phyloP scores from a whole-genome alignment of 2,888 invertebrate genomes.

The Eupithecia exiguata region DNA sequence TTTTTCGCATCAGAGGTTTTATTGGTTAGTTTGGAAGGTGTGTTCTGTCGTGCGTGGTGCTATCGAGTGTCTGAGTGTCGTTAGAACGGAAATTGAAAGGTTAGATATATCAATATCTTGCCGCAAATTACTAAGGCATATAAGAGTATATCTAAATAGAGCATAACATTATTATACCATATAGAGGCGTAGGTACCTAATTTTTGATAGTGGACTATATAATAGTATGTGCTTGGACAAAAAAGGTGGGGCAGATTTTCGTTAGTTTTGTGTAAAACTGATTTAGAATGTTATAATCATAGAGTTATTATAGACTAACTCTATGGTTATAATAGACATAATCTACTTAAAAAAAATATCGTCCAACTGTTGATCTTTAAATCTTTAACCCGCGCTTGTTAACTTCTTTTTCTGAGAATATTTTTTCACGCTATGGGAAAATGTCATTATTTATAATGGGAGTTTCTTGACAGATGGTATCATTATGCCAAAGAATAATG shows the following conservation, averaged over 20 bases:
- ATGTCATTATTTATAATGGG: no score
- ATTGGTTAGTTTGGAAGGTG: slow-evolving; percentile 1
- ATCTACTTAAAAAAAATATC: background rate
- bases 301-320: no score
- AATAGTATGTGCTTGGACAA: background rate
- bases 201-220: background rate
- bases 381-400: no score
- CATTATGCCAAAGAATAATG: no score
- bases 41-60: background rate
- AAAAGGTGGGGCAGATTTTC: background rate
- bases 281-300: no score
- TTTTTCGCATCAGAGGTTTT: background rate
- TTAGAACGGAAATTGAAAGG: background rate
- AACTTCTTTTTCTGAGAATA: no score
- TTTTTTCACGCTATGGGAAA: no score
- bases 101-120: background rate
- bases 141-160: background rate
- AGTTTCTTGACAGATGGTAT: no score
- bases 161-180: background rate
- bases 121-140: background rate
- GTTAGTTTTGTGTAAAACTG: background rate
- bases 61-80: background rate
- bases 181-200: background rate
- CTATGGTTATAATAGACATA: no score
- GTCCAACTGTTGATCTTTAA: no score